Percentiles rank a stretch among this genome's conserved stretches.
phyloP scores from a whole-genome alignment of 2,888 invertebrate genomes.

The Calliphora vomitoria region DNA sequence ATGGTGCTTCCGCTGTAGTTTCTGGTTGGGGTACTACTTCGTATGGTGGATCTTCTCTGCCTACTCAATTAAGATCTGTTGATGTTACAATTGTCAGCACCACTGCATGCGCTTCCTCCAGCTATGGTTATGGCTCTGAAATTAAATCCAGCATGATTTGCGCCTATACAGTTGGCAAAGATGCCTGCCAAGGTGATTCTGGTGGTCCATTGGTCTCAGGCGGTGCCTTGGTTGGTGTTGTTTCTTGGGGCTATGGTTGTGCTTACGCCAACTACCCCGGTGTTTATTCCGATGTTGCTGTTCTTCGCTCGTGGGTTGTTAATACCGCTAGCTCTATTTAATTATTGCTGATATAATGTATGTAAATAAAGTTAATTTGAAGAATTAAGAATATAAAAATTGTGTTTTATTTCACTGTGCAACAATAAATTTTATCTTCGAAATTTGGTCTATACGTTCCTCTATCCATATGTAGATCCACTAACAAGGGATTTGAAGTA shows the following conservation, averaged over 20 bases:
- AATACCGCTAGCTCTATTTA: slow-evolving; percentile 40
- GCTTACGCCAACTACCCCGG: slow-evolving; percentile 78
- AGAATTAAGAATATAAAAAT: too few species aligned
- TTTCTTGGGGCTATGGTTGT: slow-evolving; percentile 81
- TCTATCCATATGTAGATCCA: too few species aligned
- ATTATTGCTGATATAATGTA: too few species aligned
- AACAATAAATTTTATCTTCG: too few species aligned
- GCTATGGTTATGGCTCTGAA: slow-evolving; percentile 82
- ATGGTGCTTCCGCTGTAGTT: slow-evolving; percentile 73
- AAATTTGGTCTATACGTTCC: too few species aligned
- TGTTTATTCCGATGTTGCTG: slow-evolving; percentile 80
- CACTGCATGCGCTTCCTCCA: slow-evolving; percentile 82
- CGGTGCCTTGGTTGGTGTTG: slow-evolving; percentile 78
- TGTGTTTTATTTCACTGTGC: too few species aligned
- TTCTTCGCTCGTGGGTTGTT: slow-evolving; percentile 75
- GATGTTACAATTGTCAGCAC: slow-evolving; percentile 83
- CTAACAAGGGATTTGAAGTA: too few species aligned
- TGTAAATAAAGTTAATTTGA: too few species aligned
- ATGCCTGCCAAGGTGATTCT: slow-evolving; percentile 81
- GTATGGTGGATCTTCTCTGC: slow-evolving; percentile 76
- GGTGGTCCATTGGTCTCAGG: slow-evolving; percentile 80
- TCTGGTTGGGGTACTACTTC: slow-evolving; percentile 77
- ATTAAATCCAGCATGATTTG: slow-evolving; percentile 79
- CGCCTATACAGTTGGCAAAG: slow-evolving; percentile 76
- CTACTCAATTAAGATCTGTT: slow-evolving; percentile 84